Base-by-base conservation (phyloP, 2,113 vertebrate species). In the Chitala chitala region DNA sequence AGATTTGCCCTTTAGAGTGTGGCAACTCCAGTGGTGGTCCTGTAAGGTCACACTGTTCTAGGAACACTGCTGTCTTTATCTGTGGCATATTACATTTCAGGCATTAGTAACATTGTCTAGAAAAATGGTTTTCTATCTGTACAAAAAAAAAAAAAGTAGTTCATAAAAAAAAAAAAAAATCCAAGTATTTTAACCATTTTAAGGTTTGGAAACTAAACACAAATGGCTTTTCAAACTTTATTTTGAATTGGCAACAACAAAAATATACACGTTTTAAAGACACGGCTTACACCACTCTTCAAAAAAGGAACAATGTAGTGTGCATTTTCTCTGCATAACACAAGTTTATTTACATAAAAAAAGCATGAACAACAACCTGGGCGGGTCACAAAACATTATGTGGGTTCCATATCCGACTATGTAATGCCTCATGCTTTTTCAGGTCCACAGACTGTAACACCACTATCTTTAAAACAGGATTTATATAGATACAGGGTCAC, bases 161-260 rank as follows among this genome's bases (percentile, higher is more conserved):
- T 51, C 20, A 51, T 51, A 20, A 8, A 51, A 51, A 3, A 51
- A 2, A 8, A 20, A 2, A 8, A 51, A 8, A 51, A 51, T 51
- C 20, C 2, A 51, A 15, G 2, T 20, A 51, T 8, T 2, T 15
- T 51, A 1, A 15, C 20, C 12, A 15, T 51, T 51, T 51, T 51
- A 51, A 51, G 12, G 20, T 48, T 8, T 48, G 46, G 61, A 0
- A 24, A 22, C 13, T 40, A 12, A 36, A 40, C 17, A 24, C 40
- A 4, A 58, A 40, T 69, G 22, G 9, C 15, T 40, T 42, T 65
- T 40, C 26, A 0, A 15, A 22, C 51, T 74, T 74, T 75, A 75
- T 75, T 75, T 73, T 17, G 22, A 63, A 69, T 75, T 75, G 64
- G 73, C 63, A 75, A 75, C 73, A 75, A 75, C 73, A 75, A 75